Conservation (phyloP, 2,888 invertebrate genomes). For the Nesidiocoris tenuis region DNA sequence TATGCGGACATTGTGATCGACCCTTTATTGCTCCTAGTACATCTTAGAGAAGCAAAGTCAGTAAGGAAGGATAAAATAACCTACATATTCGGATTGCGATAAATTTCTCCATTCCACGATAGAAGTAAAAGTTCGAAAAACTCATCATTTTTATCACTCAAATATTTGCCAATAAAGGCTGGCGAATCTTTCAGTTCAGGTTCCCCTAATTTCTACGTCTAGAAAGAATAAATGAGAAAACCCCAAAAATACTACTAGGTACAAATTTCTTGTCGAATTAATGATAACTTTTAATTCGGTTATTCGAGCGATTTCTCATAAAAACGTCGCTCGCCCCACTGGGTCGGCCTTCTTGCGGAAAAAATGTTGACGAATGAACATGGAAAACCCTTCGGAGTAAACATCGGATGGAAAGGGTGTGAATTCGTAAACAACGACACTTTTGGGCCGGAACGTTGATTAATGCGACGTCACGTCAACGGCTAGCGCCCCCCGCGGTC, state of each 20-base stretch:
- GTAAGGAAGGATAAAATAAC: neutral
- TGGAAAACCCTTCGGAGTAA: slow-evolving; percentile 11
- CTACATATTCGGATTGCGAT: neutral
- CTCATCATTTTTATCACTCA: neutral
- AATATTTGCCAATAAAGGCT: no score
- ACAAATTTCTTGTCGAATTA: no score
- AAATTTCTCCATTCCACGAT: neutral
- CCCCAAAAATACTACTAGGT: no score
- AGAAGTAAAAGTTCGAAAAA: neutral
- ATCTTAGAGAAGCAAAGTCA: neutral
- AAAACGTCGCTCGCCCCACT: no score
- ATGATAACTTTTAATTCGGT: no score
- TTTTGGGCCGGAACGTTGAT: slow-evolving; percentile 6
- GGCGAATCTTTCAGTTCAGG: no score
- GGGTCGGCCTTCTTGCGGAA: neutral
- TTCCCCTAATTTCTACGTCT: no score
- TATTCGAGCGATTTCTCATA: no score
- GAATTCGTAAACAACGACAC: slow-evolving; percentile 36
- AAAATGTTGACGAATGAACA: neutral
- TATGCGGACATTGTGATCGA: neutral
- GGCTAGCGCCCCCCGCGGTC: slow-evolving; percentile 6
- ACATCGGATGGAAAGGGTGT: slow-evolving; percentile 6
- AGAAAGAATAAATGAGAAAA: no score
- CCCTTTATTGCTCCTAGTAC: neutral
- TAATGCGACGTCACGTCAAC: slow-evolving; percentile 25